Base-by-base conservation (phyloP, 2,888 invertebrate species). In the Clitarchus hookeri region DNA sequence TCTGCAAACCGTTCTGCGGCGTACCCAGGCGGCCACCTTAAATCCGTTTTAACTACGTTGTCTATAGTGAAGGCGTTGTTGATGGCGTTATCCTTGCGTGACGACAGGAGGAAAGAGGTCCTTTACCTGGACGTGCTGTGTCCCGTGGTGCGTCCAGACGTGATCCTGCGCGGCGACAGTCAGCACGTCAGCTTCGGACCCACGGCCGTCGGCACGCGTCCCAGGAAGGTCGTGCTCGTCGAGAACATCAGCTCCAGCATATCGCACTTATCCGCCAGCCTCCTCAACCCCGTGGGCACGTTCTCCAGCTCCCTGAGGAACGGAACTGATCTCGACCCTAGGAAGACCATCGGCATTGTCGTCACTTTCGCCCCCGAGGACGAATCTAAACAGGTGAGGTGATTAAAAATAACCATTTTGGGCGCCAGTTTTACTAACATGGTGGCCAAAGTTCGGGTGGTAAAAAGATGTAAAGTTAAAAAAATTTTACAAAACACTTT, bases 121-220 rank as follows among this genome's bases (percentile, higher is more conserved):
- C 65, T 65, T 13, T 25, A 27, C 54, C 19, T 86, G 65, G 44
- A 82, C 77, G 23, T 84, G 48, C 77, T 84, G 23, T 86, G 86
- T 48, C 86, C 86, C 13, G 86, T 86, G 36, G 86, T 84, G 44
- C 83, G 84, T 2, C 86, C 86, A 2, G 86, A 86, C 77, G 48
- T 86, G 54, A n/a, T 86, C n/a, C 83, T 86, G 77, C 48, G 78
- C 77, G 44, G 53, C 27, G 86, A 86, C 54, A 23, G 65, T 19
- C 86, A 36, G 25, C 83, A 77, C n/a, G 26, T 86, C 19, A 44
- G 44, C 77, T 86, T 86, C 77, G 86, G 84, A 2, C 54, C 84
- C 9, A 83, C 83, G 84, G 86, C 86, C 44, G 0, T 86, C 36
- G 84, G 86, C 11, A 86, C 84, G 13, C 86, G 86, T 26, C 84